phyloP scores from a whole-genome alignment of 1,140 invertebrate species.

The Atta cephalotes region DNA sequence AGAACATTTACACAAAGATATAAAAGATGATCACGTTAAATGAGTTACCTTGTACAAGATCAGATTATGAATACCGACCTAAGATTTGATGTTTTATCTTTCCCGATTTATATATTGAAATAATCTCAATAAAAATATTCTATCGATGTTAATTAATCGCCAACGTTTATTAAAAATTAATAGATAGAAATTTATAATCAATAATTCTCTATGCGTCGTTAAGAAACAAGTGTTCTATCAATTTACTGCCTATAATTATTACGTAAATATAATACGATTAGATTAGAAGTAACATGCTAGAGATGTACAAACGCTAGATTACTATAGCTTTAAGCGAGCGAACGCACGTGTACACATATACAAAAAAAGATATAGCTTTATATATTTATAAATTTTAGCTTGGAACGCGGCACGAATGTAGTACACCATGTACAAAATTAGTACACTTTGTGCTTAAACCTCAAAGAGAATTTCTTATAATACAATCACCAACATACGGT shows the following conservation, averaged over 20 bases:
- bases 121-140: not conserved
- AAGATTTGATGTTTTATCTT: not conserved
- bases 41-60: too few species aligned
- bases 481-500: constrained; percentile 3
- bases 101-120: not conserved
- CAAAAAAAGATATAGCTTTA: constrained; percentile 55
- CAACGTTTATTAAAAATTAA: not conserved
- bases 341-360: constrained; percentile 32
- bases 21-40: too few species aligned
- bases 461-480: constrained; percentile 46
- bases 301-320: constrained; percentile 73
- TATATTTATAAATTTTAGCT: constrained; percentile 71
- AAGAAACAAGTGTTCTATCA: constrained; percentile 25
- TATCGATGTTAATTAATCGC: not conserved
- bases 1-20: too few species aligned
- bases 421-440: constrained; percentile 24
- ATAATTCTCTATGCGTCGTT: not conserved
- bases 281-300: constrained; percentile 66
- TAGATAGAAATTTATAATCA: not conserved
- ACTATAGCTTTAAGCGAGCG: constrained; percentile 45
- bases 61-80: not conserved
- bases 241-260: constrained; percentile 41
- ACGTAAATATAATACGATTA: constrained; percentile 42
- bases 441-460: constrained; percentile 25
- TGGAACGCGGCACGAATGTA: constrained; percentile 17